Conservation (phyloP, 2,797 vertebrate species). For the Myotis daubentonii region DNA sequence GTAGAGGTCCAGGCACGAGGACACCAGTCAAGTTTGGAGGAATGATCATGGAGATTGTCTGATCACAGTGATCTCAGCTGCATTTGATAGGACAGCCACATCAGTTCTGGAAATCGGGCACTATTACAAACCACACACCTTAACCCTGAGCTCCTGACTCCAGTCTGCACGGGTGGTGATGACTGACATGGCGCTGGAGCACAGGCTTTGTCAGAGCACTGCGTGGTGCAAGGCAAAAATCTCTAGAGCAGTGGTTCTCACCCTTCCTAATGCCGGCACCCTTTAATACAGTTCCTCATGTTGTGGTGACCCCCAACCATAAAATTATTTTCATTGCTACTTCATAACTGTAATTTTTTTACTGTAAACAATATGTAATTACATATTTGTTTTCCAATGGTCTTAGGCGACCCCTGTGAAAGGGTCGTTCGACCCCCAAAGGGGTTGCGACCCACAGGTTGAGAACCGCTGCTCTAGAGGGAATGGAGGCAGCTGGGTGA, state of each 20-base stretch:
- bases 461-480: neutral
- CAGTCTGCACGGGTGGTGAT: fast-evolving
- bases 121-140: neutral
- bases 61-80: neutral
- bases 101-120: neutral
- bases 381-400: too few species aligned
- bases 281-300: too few species aligned
- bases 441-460: too few species aligned
- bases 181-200: neutral
- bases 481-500: neutral
- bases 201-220: neutral
- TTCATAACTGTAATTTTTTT: too few species aligned
- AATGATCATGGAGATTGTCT: neutral
- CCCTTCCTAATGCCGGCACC: too few species aligned
- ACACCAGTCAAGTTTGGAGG: neutral
- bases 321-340: too few species aligned
- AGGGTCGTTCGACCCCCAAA: too few species aligned
- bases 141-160: neutral
- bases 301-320: too few species aligned
- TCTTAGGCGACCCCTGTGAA: too few species aligned
- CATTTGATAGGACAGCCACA: neutral
- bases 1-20: neutral
- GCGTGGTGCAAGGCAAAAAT: neutral
- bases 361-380: too few species aligned
- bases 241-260: neutral